Conservation (phyloP, 2,888 invertebrate species). For the Anoplius nigerrimus region DNA sequence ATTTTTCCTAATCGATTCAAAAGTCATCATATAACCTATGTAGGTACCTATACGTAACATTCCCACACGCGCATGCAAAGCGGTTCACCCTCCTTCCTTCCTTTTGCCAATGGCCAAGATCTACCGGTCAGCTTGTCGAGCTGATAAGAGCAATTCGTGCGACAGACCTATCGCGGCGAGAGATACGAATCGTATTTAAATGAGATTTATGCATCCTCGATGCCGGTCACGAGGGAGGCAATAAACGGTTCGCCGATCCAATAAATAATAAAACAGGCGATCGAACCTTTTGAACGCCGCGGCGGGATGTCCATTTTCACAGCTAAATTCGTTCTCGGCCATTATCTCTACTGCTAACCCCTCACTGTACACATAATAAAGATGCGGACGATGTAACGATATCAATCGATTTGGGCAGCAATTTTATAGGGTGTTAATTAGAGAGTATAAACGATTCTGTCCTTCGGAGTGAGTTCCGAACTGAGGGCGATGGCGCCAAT, state of each 20-base stretch:
- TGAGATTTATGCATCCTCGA: conserved; percentile 51
- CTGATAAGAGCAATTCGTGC: conserved; percentile 3
- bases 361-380: no score
- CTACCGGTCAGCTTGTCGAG: conserved; percentile 22
- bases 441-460: no score
- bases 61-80: no score
- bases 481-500: conserved; percentile 35
- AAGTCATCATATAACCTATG: no score
- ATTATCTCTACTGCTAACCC: no score
- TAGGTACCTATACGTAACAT: no score
- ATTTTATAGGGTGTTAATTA: no score
- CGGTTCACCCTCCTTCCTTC: conserved; percentile 14
- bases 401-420: no score
- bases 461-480: not conserved
- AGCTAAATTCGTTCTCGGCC: not conserved
- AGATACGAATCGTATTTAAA: conserved; percentile 51
- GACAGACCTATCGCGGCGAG: not conserved
- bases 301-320: not conserved
- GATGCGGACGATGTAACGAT: no score
- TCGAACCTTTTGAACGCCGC: conserved; percentile 26
- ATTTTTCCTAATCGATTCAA: no score
- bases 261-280: conserved; percentile 51
- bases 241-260: conserved; percentile 37
- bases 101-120: conserved; percentile 27
- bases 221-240: conserved; percentile 36